Evolutionary conservation across 2,888 invertebrate species (phyloP).

Genomic region (Capitulum mitella): DNA sequence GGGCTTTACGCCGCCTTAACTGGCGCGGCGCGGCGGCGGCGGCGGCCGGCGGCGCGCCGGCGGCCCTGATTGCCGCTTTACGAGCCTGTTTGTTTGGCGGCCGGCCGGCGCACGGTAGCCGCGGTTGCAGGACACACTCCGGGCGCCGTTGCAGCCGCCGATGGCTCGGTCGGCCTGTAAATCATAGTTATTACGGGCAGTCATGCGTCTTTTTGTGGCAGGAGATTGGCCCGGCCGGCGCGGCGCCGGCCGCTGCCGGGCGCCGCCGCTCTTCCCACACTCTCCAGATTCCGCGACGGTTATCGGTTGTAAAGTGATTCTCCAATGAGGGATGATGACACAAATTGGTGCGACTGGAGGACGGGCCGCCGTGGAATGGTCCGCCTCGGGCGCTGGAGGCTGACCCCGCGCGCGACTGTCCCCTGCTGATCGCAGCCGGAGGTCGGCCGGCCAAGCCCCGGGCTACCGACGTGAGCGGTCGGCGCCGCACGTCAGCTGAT

Average conservation of each 20-base stretch:
- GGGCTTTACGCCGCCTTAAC: neutral
- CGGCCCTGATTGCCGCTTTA: neutral
- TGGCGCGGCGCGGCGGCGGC: neutral
- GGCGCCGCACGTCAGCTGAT: neutral
- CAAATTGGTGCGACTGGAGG: neutral
- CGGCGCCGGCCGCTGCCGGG: neutral
- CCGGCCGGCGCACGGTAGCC: conserved; percentile 20
- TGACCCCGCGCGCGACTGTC: no score
- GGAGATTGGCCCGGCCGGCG: neutral
- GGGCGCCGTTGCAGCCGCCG: neutral
- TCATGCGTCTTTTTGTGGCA: neutral
- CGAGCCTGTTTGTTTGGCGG: conserved; percentile 1
- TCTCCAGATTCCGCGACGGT: neutral
- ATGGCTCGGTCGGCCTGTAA: neutral
- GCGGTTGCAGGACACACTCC: conserved; percentile 3
- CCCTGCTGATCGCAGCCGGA: no score
- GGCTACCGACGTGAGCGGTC: no score
- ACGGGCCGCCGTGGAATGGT: no score
- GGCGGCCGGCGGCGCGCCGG: neutral
- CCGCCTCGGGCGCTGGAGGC: no score
- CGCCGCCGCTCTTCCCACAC: neutral
- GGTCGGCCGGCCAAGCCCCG: no score
- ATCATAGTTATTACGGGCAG: conserved; percentile 6
- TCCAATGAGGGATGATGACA: conserved; percentile 22
- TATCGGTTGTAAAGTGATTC: conserved; percentile 17